Evolutionary conservation across 2,113 vertebrate genomes (phyloP), one percentile per base, ranked within the genome.

Genomic region (Gorsachius goisagi): DNA sequence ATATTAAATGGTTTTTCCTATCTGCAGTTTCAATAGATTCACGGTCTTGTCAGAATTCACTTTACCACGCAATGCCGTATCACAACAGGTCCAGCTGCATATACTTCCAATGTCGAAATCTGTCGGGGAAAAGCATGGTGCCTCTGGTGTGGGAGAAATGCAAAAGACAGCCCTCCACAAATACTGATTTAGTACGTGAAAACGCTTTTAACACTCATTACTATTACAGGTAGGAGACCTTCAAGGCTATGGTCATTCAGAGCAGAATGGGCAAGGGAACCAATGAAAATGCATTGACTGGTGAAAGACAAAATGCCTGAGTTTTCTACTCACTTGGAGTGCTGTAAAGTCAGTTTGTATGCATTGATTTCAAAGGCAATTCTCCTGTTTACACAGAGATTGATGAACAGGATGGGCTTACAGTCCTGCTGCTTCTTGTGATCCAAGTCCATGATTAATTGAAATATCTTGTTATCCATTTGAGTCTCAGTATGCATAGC

Each of bases 381-480:
- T 90, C 82, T 95, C 76, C 60, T 86, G 63, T 95, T 95, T 95
- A 85, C 53, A 66, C 23, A 85, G 59, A 85, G 87, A 95, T 3
- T 91, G 94, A 95, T 82, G 84, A 95, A 92, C 73, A 92, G 87
- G 85, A 89, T 88, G 84, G 49, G 56, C 41, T 80, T 59, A 68
- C 58, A 89, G 37, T 89, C 45, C 63, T 88, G 71, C 59, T 91
- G 80, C 67, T 91, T 88, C 84, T 95, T 91, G 71, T 89, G 87
- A 94, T 97, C 77, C 69, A 89, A 82, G 58, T 62, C 92, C 74
- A 82, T 89, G 75, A 95, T 95, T 85, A 96, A 94, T 67, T 91
- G 81, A 95, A 94, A 80, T 83, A 85, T 26, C 89, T 85, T 76
- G 45, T 82, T 88, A 83, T 92, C 89, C 58, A 53, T 95, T 86